Base-by-base conservation (phyloP, 2,888 invertebrate genomes). In the Drosophila kanekoi region DNA sequence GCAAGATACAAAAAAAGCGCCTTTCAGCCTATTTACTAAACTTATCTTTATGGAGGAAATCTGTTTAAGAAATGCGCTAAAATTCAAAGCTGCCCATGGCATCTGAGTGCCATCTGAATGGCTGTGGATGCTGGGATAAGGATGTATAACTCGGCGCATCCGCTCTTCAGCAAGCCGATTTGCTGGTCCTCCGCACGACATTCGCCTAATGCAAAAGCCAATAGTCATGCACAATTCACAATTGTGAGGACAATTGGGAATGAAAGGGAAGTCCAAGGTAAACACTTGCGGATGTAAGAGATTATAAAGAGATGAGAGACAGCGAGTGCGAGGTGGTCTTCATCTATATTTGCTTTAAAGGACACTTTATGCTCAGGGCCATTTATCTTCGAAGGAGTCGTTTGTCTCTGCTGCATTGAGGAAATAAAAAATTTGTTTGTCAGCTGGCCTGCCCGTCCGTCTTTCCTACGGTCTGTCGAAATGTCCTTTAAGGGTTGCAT, bases 251-350 rank as follows among this genome's bases (percentile, higher is more conserved):
- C 69, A 79, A 86, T 79, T 79, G 77, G 59, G 69, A 69, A 64
- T 73, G 71, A 77, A 79, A 68, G 72, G 73, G 66, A 81, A 79
- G 65, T 79, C 68, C 64, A 84, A 87, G 82, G 86, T 79, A 81
- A 87, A 81, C 88, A 79, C 87, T 77, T 87, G 85, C 89, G 88
- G 87, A 87, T 88, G 82, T 81, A 79, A 57, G 68, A 72, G 88
- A 87, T 88, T 88, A 88, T 76, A 56, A 56, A 68, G 68, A 45
- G 77, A 48, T 48, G 32, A 41, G 18, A 4, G 41, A 40, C 33
- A 6, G 41, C 40, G 38, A 18, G 62, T 4, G 63, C 71, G 72
- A 51, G 80, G 78, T 86, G 86, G 82, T 83, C 82, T 77, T 62
- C 73, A 56, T 72, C 60, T 62, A 37, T 79, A 66, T 81, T 86